Evolutionary conservation across 2,888 invertebrate species (phyloP).

Genomic region (Plemyria rubiginata): DNA sequence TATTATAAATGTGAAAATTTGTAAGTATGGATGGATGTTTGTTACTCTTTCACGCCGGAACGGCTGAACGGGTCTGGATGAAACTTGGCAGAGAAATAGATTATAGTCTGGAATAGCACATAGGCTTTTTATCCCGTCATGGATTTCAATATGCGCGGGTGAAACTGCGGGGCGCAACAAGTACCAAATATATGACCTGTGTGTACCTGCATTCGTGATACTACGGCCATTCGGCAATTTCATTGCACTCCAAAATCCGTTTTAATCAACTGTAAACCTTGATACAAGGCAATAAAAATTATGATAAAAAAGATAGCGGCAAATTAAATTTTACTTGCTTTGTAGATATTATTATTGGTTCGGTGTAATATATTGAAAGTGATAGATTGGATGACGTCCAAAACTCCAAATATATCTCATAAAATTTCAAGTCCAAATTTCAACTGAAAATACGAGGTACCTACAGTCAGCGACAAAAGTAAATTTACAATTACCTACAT

Average conservation of each 20-base stretch:
- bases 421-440: background rate
- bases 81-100: no score
- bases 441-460: background rate
- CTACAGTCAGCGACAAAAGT: background rate
- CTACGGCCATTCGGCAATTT: conserved; percentile 44
- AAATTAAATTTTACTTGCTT: conserved; percentile 15
- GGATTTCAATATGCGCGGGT: no score
- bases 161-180: conserved; percentile 39
- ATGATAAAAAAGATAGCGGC: conserved; percentile 28
- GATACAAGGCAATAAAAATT: conserved; percentile 43
- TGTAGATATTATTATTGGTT: background rate
- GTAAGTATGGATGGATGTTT: no score
- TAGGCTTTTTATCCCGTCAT: no score
- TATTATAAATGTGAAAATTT: no score
- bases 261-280: conserved; percentile 44
- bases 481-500: no score
- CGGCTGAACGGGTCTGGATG: no score
- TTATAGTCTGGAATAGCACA: no score
- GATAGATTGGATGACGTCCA: background rate
- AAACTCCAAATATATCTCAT: background rate
- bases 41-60: no score
- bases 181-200: no score
- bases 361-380: background rate
- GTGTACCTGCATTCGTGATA: conserved; percentile 40
- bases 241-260: conserved; percentile 36